These are phyloP conservation scores for Halictus rubicundus DNA, from an alignment of 1,140 invertebrate species.

Conservation along the genomic window DNA sequence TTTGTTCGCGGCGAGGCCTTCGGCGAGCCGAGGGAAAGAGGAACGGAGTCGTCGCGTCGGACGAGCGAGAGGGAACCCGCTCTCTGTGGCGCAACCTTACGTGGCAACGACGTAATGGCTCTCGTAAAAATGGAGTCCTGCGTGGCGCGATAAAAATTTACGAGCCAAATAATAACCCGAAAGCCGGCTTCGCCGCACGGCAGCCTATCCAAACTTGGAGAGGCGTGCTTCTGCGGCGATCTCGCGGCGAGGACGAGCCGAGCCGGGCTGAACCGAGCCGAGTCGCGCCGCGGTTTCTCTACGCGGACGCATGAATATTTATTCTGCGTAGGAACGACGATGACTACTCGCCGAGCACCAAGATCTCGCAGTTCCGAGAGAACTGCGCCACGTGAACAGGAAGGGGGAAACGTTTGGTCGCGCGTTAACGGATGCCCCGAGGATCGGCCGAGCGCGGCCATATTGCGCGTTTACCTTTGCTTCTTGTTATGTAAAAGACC, in stretches of 20 bases:
- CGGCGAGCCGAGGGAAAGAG: neutral
- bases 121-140: constrained; percentile 60
- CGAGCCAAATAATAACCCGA: constrained; percentile 16
- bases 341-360: neutral
- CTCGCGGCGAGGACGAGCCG: neutral
- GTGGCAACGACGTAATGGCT: constrained; percentile 58
- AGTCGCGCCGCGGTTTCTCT: neutral
- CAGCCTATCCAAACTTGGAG: constrained; percentile 9
- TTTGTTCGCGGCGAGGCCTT: constrained; percentile 3
- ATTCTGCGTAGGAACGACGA: constrained; percentile 1
- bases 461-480: no score
- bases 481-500: no score
- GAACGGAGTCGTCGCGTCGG: neutral
- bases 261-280: no score
- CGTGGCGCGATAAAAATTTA: constrained; percentile 46
- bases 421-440: neutral
- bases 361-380: neutral
- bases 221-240: neutral
- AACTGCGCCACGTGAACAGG: neutral
- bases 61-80: neutral
- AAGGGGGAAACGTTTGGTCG: neutral
- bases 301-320: constrained; percentile 9
- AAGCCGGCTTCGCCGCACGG: neutral
- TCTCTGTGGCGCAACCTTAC: constrained; percentile 52
- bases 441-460: no score